These are phyloP conservation scores for Hyppa rectilinea DNA, from an alignment of 2,888 invertebrate genomes.

Conservation along the genomic window DNA sequence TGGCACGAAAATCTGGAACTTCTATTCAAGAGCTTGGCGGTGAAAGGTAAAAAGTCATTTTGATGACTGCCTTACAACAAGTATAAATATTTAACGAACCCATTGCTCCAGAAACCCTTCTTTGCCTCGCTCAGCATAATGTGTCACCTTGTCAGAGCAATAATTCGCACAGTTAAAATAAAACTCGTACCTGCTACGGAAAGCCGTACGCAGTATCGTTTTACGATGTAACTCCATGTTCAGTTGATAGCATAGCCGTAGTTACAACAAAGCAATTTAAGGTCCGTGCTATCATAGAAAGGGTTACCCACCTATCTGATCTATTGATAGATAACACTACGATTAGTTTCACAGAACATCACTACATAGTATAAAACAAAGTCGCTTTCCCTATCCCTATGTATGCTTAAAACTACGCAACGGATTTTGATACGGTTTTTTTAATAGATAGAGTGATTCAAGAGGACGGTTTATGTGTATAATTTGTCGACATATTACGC, in stretches of 20 bases:
- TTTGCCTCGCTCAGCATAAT: not conserved
- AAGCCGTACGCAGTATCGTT: not conserved
- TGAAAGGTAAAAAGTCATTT: not conserved
- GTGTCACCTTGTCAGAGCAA: not conserved
- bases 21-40: too few relatives aligned
- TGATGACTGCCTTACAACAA: not conserved
- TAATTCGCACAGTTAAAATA: constrained; percentile 4
- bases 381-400: too few relatives aligned
- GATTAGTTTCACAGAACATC: not conserved
- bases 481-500: too few relatives aligned
- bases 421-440: too few relatives aligned
- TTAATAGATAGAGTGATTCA: too few relatives aligned
- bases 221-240: not conserved
- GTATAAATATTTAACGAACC: constrained; percentile 15
- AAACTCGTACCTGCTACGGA: not conserved
- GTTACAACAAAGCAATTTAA: not conserved
- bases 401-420: too few relatives aligned
- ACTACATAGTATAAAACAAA: too few relatives aligned
- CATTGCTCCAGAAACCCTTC: constrained; percentile 3
- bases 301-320: not conserved
- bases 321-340: not conserved
- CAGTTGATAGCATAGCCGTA: not conserved
- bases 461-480: too few relatives aligned
- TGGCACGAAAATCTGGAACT: too few relatives aligned
- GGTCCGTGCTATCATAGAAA: not conserved